Evolutionary conservation across 2,113 vertebrate species (phyloP).

Genomic region (Protobothrops flavoviridis): DNA sequence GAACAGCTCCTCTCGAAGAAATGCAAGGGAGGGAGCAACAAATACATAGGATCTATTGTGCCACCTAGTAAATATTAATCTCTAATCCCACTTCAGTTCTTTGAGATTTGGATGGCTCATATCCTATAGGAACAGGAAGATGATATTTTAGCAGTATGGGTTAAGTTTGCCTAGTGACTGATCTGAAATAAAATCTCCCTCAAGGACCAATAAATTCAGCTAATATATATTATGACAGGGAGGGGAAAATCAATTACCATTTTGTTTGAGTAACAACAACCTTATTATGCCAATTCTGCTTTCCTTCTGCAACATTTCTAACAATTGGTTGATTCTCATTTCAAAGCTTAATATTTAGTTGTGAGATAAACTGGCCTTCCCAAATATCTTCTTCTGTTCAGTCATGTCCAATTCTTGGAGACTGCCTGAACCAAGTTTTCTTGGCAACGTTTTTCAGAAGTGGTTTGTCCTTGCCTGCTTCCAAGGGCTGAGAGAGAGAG

Average conservation of each 20-base stretch:
- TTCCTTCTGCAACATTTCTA: neutral
- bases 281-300: neutral
- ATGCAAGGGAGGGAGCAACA: neutral
- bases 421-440: neutral
- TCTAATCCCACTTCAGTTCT: neutral
- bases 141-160: neutral
- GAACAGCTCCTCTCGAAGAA: neutral
- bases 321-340: neutral
- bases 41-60: neutral
- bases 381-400: neutral
- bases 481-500: neutral
- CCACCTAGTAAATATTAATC: neutral
- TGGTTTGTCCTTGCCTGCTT: neutral
- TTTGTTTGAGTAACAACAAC: neutral
- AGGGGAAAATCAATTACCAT: neutral
- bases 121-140: neutral
- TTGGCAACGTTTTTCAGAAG: neutral
- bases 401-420: neutral
- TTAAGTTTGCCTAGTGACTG: neutral
- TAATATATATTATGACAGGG: neutral
- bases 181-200: neutral
- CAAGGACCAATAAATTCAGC: neutral
- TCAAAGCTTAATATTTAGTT: neutral
- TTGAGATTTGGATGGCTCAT: neutral
- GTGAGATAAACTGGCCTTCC: neutral